Conservation (phyloP, 1,140 invertebrate species). For the Drosophila mojavensis region DNA sequence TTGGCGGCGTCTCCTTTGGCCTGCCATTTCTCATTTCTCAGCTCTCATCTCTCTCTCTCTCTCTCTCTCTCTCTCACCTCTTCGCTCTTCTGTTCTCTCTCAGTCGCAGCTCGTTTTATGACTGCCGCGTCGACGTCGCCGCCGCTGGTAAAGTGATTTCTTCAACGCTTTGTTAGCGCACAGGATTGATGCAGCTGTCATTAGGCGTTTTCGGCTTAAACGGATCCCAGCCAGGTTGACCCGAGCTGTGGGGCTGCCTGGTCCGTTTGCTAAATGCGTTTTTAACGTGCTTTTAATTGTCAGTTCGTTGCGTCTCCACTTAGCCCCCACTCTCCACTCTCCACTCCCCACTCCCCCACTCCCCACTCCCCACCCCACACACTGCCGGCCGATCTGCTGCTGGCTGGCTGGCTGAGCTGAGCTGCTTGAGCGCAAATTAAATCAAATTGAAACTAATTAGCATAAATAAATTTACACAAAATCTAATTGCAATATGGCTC, state of each 20-base stretch:
- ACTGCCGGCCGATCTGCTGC: neutral
- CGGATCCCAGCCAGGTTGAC: slow-evolving; percentile 46
- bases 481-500: slow-evolving; percentile 80
- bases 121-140: slow-evolving; percentile 37
- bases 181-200: slow-evolving; percentile 81
- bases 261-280: slow-evolving; percentile 77
- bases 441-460: slow-evolving; percentile 82
- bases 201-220: slow-evolving; percentile 81
- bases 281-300: slow-evolving; percentile 84
- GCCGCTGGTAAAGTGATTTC: slow-evolving; percentile 84
- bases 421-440: slow-evolving; percentile 66
- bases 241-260: neutral
- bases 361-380: no score
- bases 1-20: slow-evolving; percentile 44
- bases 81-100: neutral
- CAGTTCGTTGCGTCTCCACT: slow-evolving; percentile 50
- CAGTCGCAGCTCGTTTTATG: slow-evolving; percentile 50
- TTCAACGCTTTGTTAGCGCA: slow-evolving; percentile 84
- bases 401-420: neutral
- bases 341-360: no score
- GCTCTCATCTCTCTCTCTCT: slow-evolving; percentile 9
- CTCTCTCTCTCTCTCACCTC: neutral
- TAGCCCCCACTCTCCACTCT: neutral
- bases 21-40: slow-evolving; percentile 20
- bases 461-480: slow-evolving; percentile 83